These are phyloP conservation scores for Blera fallax DNA, from an alignment of 2,888 invertebrate genomes.

Conservation along the genomic window DNA sequence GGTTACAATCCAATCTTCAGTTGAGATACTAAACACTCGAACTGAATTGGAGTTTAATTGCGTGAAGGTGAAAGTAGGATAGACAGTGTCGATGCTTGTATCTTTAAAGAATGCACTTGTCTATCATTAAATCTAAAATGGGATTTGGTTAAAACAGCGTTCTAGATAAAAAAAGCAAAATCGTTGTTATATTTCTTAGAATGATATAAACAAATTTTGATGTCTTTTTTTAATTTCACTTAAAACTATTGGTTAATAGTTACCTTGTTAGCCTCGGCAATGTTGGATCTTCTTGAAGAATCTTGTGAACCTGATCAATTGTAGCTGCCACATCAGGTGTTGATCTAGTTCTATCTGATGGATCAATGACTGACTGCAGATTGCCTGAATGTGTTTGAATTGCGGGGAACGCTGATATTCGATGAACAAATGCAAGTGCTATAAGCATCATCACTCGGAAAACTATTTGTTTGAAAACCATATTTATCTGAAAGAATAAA, in stretches of 20 bases:
- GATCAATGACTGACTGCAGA: slow-evolving; percentile 28
- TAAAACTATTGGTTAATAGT: neutral
- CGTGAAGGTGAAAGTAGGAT: too few relatives aligned
- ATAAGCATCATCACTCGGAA: neutral
- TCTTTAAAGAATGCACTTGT: too few relatives aligned
- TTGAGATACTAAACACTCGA: too few relatives aligned
- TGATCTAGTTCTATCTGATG: neutral
- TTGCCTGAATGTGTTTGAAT: slow-evolving; percentile 17
- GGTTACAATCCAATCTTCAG: too few relatives aligned
- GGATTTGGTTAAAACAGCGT: too few relatives aligned
- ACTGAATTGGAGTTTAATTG: too few relatives aligned
- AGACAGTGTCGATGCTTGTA: too few relatives aligned
- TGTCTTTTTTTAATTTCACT: neutral
- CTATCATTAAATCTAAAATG: too few relatives aligned
- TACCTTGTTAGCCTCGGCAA: slow-evolving; percentile 80
- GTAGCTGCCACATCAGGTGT: slow-evolving; percentile 79
- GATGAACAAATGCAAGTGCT: neutral
- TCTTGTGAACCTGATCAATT: slow-evolving; percentile 81
- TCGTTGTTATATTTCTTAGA: too few relatives aligned
- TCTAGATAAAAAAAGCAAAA: too few relatives aligned
- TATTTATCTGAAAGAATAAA: slow-evolving; percentile 28
- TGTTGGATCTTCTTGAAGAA: slow-evolving; percentile 79
- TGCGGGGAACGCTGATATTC: slow-evolving; percentile 13
- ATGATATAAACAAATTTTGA: too few relatives aligned
- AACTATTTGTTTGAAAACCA: neutral